These are phyloP conservation scores for Sigmodon hispidus DNA, from an alignment of 2,113 vertebrate genomes.

Conservation along the genomic window DNA sequence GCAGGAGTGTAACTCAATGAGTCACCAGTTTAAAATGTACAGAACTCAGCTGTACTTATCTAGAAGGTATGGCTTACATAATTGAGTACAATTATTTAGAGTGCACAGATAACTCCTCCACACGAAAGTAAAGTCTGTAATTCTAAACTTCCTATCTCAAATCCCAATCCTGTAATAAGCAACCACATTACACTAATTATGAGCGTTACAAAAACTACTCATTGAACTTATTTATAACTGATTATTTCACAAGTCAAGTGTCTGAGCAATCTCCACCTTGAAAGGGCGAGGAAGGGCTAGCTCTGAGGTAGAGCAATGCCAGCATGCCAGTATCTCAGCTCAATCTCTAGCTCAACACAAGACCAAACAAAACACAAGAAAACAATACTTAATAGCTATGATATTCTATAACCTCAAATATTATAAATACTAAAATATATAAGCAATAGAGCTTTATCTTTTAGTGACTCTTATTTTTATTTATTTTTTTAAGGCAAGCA, in stretches of 20 bases:
- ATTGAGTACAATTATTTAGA: conserved; percentile 33
- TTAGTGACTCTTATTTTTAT: background rate
- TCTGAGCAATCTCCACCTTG: conserved; percentile 49
- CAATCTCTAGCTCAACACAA: background rate
- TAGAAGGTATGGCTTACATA: conserved; percentile 51
- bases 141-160: conserved; percentile 35
- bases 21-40: conserved; percentile 44
- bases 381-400: background rate
- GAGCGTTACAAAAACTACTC: conserved; percentile 2
- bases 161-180: conserved; percentile 17
- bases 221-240: conserved; percentile 17
- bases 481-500: background rate
- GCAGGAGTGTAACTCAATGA: conserved; percentile 55
- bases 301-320: background rate
- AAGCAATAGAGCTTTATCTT: background rate
- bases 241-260: conserved; percentile 53
- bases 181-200: conserved; percentile 37
- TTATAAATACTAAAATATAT: conserved; percentile 30
- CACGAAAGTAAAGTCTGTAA: conserved; percentile 42
- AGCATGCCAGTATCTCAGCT: too few relatives aligned
- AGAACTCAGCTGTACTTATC: conserved; percentile 31
- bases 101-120: conserved; percentile 45
- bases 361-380: background rate
- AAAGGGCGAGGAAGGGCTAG: background rate
- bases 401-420: background rate